A percentile compares a stretch with the other conserved stretches of the same genome.
phyloP scores from a whole-genome alignment of 2,888 invertebrate species.

The Aethes cnicana region DNA sequence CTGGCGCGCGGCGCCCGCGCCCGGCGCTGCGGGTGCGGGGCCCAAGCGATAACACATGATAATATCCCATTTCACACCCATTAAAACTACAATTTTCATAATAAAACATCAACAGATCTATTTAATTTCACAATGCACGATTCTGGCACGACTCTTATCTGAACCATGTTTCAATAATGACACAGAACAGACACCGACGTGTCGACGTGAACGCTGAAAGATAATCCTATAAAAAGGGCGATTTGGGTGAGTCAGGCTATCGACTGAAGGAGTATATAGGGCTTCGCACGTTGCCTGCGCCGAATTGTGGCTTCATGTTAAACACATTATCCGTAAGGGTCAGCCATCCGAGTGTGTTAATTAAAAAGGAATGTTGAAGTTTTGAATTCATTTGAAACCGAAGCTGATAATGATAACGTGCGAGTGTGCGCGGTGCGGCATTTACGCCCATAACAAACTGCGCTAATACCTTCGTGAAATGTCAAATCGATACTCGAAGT shows the following conservation, averaged over 20 bases:
- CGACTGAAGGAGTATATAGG: constrained; percentile 56
- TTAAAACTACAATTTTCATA: constrained; percentile 60
- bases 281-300: constrained; percentile 61
- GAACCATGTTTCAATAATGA: constrained; percentile 18
- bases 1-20: constrained; percentile 32
- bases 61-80: constrained; percentile 68
- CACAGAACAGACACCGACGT: constrained; percentile 12
- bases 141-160: not conserved
- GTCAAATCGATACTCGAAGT: constrained; percentile 31
- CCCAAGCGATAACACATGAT: constrained; percentile 59
- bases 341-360: constrained; percentile 38
- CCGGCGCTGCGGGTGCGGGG: constrained; percentile 27
- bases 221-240: constrained; percentile 49
- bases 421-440: not conserved
- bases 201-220: constrained; percentile 31
- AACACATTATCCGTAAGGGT: constrained; percentile 42
- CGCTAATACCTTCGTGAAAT: constrained; percentile 32
- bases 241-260: constrained; percentile 55
- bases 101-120: constrained; percentile 8
- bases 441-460: not conserved
- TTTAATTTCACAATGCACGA: not conserved
- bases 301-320: constrained; percentile 67
- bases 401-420: not conserved
- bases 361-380: not conserved
- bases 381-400: too few species aligned